phyloP scores from a whole-genome alignment of 2,797 vertebrate genomes.

The Caiman crocodilus region DNA sequence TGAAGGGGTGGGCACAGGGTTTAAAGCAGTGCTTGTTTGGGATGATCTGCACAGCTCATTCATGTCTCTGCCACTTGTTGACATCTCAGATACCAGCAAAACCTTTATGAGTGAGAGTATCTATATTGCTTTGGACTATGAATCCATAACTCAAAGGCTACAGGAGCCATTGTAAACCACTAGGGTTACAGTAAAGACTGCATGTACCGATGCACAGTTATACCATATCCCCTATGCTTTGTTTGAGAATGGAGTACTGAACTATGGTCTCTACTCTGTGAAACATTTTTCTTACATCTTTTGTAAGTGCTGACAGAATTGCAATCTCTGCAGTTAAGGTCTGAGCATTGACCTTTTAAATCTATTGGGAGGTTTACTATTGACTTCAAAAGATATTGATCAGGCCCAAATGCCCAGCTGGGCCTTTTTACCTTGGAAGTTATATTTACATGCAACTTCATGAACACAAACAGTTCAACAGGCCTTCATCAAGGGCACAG shows the following conservation, averaged over 20 bases:
- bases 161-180: constrained; percentile 41
- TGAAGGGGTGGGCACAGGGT: not conserved
- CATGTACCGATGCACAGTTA: rapidly evolving
- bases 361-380: constrained; percentile 49
- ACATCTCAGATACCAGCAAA: not conserved
- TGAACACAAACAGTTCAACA: constrained; percentile 59
- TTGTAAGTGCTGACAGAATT: constrained; percentile 12
- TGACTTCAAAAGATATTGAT: constrained; percentile 53
- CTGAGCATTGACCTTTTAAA: constrained; percentile 40
- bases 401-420: constrained; percentile 62
- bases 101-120: not conserved
- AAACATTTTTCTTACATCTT: not conserved
- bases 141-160: constrained; percentile 39
- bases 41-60: not conserved
- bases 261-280: not conserved
- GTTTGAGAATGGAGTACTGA: not conserved
- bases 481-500: constrained; percentile 19
- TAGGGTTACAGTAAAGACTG: not conserved
- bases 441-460: constrained; percentile 63
- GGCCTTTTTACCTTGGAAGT: constrained; percentile 59
- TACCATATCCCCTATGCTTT: not conserved
- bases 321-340: constrained; percentile 53
- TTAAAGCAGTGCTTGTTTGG: not conserved
- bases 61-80: not conserved
- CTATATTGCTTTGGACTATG: constrained; percentile 44